Base-by-base conservation (phyloP, 1,140 invertebrate species). In the Tetraneura akinire region DNA sequence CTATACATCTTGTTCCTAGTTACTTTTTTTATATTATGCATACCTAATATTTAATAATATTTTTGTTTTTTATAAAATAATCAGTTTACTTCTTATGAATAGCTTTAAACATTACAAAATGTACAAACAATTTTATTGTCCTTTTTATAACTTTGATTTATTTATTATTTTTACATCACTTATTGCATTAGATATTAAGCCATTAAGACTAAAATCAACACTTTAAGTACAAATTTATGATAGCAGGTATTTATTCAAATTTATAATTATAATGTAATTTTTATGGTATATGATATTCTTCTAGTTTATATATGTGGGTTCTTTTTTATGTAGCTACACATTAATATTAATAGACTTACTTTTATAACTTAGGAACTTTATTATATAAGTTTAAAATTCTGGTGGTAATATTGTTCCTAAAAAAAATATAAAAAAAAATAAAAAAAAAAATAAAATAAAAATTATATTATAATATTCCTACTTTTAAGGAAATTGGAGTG, bases 321-420 rank as follows among this genome's bases (percentile, higher is more conserved):
- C 71, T 76, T 57, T 57, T 76, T 57, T 16, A 29, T 76, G 49
- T 57, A 55, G 32, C 42, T 55, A 76, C 21, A 55, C 51, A 37
- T 55, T 55, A 68, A 74, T 74, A 32, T 76, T 32, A 37, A 37
- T 76, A 32, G 51, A 76, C n/a, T 76, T 57, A 29, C 71, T n/a
- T 74, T n/a, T 37, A 57, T 37, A 21, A 42, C 49, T 29, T 51
- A 71, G 68, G 68, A 51, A 51, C 68, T 23, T 71, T 71, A 37
- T 37, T 37, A 2, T 21, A 29, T 78, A 62, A 60, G 53, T 78
- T 60, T 45, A 60, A 62, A 42, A 62, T 78, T 47, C 49, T 37
- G 53, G 37, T 78, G 74, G 74, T 60, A 62, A 78, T 78, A 78
- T 78, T 78, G 74, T 78, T 78, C 74, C 74, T 78, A 60, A 78